Evolutionary conservation across 2,888 invertebrate genomes (phyloP).

Genomic region (Euclidia mi): DNA sequence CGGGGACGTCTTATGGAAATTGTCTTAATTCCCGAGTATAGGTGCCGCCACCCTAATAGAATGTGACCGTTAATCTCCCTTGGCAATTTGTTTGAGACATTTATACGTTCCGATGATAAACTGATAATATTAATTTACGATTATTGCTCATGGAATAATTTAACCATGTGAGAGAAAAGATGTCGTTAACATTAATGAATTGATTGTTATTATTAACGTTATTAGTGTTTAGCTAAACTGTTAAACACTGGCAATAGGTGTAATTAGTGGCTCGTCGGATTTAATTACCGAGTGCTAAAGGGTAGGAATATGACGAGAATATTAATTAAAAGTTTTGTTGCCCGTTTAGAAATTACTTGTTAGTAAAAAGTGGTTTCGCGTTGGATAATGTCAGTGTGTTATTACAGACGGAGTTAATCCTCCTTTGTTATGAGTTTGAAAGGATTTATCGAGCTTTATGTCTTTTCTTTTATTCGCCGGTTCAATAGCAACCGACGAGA

Average conservation of each 20-base stretch:
- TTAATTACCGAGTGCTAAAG: conserved; percentile 40
- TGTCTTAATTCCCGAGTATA: conserved; percentile 45
- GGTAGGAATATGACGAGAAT: conserved; percentile 52
- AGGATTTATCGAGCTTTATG: conserved; percentile 71
- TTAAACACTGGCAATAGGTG: conserved; percentile 22
- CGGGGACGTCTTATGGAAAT: conserved; percentile 46
- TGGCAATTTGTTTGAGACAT: conserved; percentile 35
- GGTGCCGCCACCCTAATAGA: conserved; percentile 16
- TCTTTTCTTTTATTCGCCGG: conserved; percentile 64
- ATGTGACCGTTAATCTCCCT: conserved; percentile 32
- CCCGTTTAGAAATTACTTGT: conserved; percentile 61
- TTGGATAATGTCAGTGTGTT: conserved; percentile 72
- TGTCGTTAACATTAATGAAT: not conserved
- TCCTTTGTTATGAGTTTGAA: conserved; percentile 79
- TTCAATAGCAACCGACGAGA: conserved; percentile 61
- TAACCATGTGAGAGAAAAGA: not conserved
- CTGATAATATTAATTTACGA: not conserved
- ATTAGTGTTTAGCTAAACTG: conserved; percentile 9
- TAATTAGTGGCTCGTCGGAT: conserved; percentile 40
- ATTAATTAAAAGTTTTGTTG: conserved; percentile 65
- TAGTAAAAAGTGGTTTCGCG: conserved; percentile 66
- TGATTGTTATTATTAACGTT: conserved; percentile 1
- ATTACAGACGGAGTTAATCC: conserved; percentile 77
- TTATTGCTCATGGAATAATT: not conserved
- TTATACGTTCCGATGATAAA: conserved; percentile 12